Evolutionary conservation across 2,888 invertebrate species (phyloP), one percentile per base, ranked within the genome.

Genomic region (Dicyrtoma fusca): DNA sequence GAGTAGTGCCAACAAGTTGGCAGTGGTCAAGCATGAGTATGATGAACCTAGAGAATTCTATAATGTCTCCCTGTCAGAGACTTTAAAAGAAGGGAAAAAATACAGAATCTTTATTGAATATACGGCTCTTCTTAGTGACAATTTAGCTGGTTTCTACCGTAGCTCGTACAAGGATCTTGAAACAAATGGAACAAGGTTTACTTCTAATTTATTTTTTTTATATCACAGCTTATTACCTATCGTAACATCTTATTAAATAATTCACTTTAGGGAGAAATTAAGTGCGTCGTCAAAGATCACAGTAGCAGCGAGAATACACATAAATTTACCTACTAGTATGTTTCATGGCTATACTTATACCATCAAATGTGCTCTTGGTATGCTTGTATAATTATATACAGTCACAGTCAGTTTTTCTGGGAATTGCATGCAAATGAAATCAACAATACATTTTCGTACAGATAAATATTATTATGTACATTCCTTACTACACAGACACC

Each of bases 121-220:
- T 82, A 85, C 86, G 5, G 94, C 93, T 0, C 85, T 88, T 73
- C 85, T 94, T 65, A 90, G 90, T 81, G 91, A 92, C 82, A 87
- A 89, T 77, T 84, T 93, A 45, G 89, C 90, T 81, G 94, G 93
- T 55, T 92, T 94, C 83, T 94, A 93, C 82, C 87, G 92, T 79
- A 92, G 92, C 84, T 91, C 91, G 0, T 94, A 94, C 83, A 86
- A 86, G 78, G 78, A 80, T 57, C 83, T 86, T 62, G 87, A 88
- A 76, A 87, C 87, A 75, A 89, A 89, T 79, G 85, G 88, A 71
- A 90, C 88, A 80, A 89, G 89, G 92, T 91, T 83, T 84, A 84
- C n/a, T 51, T 64, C 14, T 49, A 23, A 14, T 47, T 64, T 11
- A 21, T 44, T 10, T 25, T 49, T 47, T 57, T 4, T 19, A 57